Percentiles rank a stretch among this genome's conserved stretches.
These are phyloP conservation scores for Nomada fabriciana DNA, from an alignment of 2,888 invertebrate genomes.

Conservation along the genomic window DNA sequence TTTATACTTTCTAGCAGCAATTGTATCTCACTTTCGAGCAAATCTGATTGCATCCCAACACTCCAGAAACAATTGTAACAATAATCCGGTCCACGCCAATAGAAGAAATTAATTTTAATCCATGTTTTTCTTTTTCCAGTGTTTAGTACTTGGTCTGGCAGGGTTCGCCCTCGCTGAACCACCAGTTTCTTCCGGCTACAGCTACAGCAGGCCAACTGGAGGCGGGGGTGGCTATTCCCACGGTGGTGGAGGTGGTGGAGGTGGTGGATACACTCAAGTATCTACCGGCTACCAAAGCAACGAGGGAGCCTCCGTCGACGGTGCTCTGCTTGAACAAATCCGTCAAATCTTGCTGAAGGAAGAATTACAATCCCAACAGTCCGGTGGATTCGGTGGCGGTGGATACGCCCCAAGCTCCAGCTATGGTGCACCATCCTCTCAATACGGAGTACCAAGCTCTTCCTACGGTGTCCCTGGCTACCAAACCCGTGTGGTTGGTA, in stretches of 20 bases:
- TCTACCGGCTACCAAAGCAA: slow-evolving; percentile 92
- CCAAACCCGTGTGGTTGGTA: slow-evolving; percentile 90
- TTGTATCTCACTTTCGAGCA: not conserved
- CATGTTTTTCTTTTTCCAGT: slow-evolving; percentile 86
- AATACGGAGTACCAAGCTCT: slow-evolving; percentile 87
- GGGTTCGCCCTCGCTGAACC: slow-evolving; percentile 91
- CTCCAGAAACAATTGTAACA: not conserved
- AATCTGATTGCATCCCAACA: not conserved
- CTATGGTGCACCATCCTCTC: slow-evolving; percentile 85
- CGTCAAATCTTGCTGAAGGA: slow-evolving; percentile 94
- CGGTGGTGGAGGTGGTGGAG: slow-evolving; percentile 83
- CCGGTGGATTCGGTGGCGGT: slow-evolving; percentile 85
- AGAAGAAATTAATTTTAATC: not conserved
- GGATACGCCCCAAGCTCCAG: slow-evolving; percentile 81
- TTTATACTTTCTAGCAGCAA: slow-evolving; percentile 23
- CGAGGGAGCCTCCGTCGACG: slow-evolving; percentile 93
- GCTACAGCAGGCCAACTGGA: slow-evolving; percentile 87
- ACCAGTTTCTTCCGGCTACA: slow-evolving; percentile 85
- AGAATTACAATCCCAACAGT: slow-evolving; percentile 88
- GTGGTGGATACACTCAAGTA: slow-evolving; percentile 91
- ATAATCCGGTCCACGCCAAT: not conserved
- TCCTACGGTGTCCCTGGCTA: slow-evolving; percentile 88
- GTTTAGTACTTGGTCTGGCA: slow-evolving; percentile 93
- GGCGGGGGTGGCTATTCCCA: slow-evolving; percentile 82
- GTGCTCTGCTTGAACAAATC: slow-evolving; percentile 92